Conservation (phyloP, 2,888 invertebrate genomes). For the Tuberolachnus salignus region DNA sequence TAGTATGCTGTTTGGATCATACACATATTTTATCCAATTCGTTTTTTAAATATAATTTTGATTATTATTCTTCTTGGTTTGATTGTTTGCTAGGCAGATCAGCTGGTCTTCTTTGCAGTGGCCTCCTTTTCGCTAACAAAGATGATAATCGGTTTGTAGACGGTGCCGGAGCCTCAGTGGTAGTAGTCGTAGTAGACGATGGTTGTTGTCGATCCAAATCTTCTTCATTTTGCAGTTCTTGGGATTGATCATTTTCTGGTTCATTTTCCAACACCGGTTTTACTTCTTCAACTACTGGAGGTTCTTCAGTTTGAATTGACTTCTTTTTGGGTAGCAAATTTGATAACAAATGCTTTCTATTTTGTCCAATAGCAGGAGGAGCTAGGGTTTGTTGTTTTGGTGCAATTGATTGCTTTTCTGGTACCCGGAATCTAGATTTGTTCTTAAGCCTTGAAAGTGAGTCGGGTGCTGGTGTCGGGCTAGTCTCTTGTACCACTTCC, state of each 20-base stretch:
- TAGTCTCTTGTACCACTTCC: constrained; percentile 55
- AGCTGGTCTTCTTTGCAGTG: constrained; percentile 36
- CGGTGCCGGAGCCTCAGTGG: constrained; percentile 40
- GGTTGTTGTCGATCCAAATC: constrained; percentile 12
- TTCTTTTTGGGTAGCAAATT: constrained; percentile 51
- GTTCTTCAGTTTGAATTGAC: constrained; percentile 46
- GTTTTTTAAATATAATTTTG: constrained; percentile 45
- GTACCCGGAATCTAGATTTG: constrained; percentile 63
- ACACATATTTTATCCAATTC: constrained; percentile 13
- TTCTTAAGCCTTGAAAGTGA: constrained; percentile 64
- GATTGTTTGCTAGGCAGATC: constrained; percentile 39
- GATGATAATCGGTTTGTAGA: constrained; percentile 45
- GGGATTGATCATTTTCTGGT: constrained; percentile 3
- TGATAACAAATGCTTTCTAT: constrained; percentile 55
- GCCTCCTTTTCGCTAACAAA: constrained; percentile 34
- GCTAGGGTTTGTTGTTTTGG: constrained; percentile 62
- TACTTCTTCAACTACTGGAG: constrained; percentile 10
- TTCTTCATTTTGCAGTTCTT: constrained; percentile 30
- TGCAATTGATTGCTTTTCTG: constrained; percentile 62
- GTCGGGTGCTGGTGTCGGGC: constrained; percentile 61
- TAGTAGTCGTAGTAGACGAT: constrained; percentile 4
- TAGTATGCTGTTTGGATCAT: constrained; percentile 21
- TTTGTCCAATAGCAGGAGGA: constrained; percentile 53
- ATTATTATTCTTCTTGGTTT: constrained; percentile 49
- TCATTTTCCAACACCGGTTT: constrained; percentile 27